Base-by-base conservation (phyloP, 1,140 invertebrate genomes). In the Vollenhovia emeryi region DNA sequence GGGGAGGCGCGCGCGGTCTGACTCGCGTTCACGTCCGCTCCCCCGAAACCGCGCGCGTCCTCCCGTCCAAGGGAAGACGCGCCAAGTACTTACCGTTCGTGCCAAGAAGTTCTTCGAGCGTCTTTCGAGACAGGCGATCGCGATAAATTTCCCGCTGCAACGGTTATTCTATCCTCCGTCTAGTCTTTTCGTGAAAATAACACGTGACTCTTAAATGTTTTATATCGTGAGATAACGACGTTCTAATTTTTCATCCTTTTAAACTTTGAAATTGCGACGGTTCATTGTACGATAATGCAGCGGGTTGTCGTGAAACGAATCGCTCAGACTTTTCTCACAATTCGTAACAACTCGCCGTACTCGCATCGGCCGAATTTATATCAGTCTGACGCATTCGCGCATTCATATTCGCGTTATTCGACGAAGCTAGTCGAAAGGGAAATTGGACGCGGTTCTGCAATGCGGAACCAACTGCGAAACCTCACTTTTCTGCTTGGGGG, bases 51-150 rank as follows among this genome's bases (percentile, higher is more conserved):
- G 48, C 64, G 48, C 78, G 78, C 45, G 78, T 71, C 78, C 71
- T 80, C 78, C 43, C 24, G n/a, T 33, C 18, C 9, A 43, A 78
- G 24, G 74, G 43, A 50, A 84, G 43, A 50, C 76, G 36, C 33
- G 68, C 69, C 40, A 75, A 48, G 68, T 75, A 48, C 82, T 80
- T 52, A 43, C 24, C 33, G 78, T 73, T 82, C 78, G 66, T 73
- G 78, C 64, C 64, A 55, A 71, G 21, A 80, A 71, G 66, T 73
- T 82, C 40, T 73, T 8, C 66, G 8, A 36, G 40, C 27, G 30
- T 71, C 78, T 57, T 73, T 43, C 78, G 40, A 43, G 62, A 57
- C 78, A 36, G 50, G 30, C 48, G 21, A 52, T 71, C 40, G 71
- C 66, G 75, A 82, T 57, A 71, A 45, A 82, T 71, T 57, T 57